Base-by-base conservation (phyloP, 2,888 invertebrate genomes). In the Lacanobia oleracea region DNA sequence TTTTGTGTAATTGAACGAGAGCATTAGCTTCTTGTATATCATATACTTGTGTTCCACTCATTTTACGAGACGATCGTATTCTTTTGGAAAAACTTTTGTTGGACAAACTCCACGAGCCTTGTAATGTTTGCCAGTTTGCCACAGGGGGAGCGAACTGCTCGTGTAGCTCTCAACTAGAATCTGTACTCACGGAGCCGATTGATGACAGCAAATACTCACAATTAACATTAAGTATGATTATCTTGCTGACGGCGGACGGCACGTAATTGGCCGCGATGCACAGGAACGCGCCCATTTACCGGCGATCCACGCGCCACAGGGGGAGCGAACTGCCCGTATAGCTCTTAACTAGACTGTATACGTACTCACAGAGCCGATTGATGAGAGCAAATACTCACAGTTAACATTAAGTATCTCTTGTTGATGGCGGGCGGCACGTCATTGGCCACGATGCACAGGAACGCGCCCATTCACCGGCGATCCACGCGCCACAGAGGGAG, bases 241-340 rank as follows among this genome's bases (percentile, higher is more conserved):
- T 96, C 93, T 98, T 98, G 96, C 98, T 98, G 89, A 98, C 98
- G 12, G 98, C 98, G 8, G 98, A 98, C 48, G 98, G 98, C 60
- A 99, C 98, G 92, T 98, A 98, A 92, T 99, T 99, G 89, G 98
- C 98, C 18, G 99, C 99, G 88, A 98, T 98, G 96, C 99, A 99
- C 87, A 99, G 97, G 93, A 98, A 99, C 45, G 98, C 97, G 51
- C 98, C 99, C 98, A 98, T 99, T 96, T 99, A 99, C 87, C 98
- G 97, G 65, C 99, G 96, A 90, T 98, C 98, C 87, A 99, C 97
- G 78, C 98, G 97, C 95, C 98, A 97, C 88, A 99, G 1, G 94
- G 94, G 93, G 59, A 95, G 87, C 0, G 94, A 91, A 65, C 93
- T 94, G 77, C 98, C 98, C 86, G 97, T 98, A 94, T 97, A 50